Evolutionary conservation across 2,797 vertebrate genomes (phyloP), one percentile per base, ranked within the genome.

Genomic region (Sebastolobus alascanus): DNA sequence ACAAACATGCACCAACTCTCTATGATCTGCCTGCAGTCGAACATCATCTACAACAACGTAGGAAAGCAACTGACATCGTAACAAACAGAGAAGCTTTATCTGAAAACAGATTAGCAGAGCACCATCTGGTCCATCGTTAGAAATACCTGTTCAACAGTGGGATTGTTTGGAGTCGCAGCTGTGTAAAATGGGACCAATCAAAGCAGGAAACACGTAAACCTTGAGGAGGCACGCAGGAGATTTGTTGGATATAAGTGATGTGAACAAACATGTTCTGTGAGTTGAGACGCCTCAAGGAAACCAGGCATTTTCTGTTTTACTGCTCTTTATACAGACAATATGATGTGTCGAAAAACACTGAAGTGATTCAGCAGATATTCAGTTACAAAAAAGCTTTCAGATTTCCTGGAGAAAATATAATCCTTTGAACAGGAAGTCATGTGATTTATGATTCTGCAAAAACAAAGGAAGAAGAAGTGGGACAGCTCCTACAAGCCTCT

Each of bases 61-160:
- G 60, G 43, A 55, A 14, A 59, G 20, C 16, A 31, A 22, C 8
- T n/a, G 25, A 22, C 10, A 13, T 22, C 22, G 5, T 9, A 22
- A 16, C 63, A 77, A 38, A 56, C 68, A 35, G 59, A 43, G 35
- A 55, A 9, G 3, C 4, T 18, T 22, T 16, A 22, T 25, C 31
- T 73, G 69, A 20, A 50, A 29, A 56, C 46, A 68, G 35, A 74
- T 61, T 12, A 27, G 25, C 27, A 0, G 37, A 69, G 58, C 33
- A 9, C 73, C 68, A 46, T 55, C 55, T 82, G 80, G 25, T 29
- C 8, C 61, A 43, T 72, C 40, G 55, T 35, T 27, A 12, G 33
- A 72, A 33, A 55, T 40, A 67, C 80, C 55, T 72, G 80, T 12
- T 54, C 20, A 60, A 8, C 22, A 22, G 31, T 1, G 25, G 38